A percentile compares a stretch with the other conserved stretches of the same genome.
These are phyloP conservation scores for Plutomurus gul DNA, from an alignment of 1,140 invertebrate species.

Conservation along the genomic window DNA sequence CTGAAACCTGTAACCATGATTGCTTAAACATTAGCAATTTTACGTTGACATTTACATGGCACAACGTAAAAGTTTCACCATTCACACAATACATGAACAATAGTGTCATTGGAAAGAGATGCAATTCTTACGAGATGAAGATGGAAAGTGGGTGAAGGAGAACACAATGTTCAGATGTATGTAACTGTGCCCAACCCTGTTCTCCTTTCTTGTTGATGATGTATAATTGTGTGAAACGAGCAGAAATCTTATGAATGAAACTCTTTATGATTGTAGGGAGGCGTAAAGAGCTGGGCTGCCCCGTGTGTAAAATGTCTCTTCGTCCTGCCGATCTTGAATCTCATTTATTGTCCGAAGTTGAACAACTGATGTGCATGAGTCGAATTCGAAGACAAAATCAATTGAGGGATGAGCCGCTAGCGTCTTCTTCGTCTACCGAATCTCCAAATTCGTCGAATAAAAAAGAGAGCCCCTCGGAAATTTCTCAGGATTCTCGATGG, in stretches of 20 bases:
- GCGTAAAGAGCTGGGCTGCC: slow-evolving; percentile 66
- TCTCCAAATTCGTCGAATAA: slow-evolving; percentile 61
- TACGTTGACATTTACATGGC: not conserved
- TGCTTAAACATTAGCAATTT: not conserved
- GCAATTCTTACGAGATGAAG: too few relatives aligned
- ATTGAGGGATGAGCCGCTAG: slow-evolving; percentile 56
- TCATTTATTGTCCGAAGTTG: slow-evolving; percentile 75
- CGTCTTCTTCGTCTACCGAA: slow-evolving; percentile 57
- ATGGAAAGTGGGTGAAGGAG: too few relatives aligned
- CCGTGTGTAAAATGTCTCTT: slow-evolving; percentile 77
- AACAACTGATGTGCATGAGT: slow-evolving; percentile 71
- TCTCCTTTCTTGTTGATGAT: too few relatives aligned
- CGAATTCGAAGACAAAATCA: slow-evolving; percentile 57
- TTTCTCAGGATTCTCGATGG: slow-evolving; percentile 74
- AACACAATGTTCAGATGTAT: too few relatives aligned
- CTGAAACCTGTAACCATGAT: not conserved
- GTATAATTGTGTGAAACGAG: too few relatives aligned
- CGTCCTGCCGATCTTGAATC: slow-evolving; percentile 73
- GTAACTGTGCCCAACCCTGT: too few relatives aligned
- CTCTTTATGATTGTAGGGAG: slow-evolving; percentile 33
- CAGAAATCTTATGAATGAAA: not conserved
- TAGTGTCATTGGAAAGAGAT: too few relatives aligned
- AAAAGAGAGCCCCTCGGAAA: slow-evolving; percentile 61
- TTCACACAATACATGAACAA: too few relatives aligned
- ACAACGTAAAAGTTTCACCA: too few relatives aligned